These are phyloP conservation scores for Malacoraja senta DNA, from an alignment of 2,797 vertebrate genomes.

Conservation along the genomic window DNA sequence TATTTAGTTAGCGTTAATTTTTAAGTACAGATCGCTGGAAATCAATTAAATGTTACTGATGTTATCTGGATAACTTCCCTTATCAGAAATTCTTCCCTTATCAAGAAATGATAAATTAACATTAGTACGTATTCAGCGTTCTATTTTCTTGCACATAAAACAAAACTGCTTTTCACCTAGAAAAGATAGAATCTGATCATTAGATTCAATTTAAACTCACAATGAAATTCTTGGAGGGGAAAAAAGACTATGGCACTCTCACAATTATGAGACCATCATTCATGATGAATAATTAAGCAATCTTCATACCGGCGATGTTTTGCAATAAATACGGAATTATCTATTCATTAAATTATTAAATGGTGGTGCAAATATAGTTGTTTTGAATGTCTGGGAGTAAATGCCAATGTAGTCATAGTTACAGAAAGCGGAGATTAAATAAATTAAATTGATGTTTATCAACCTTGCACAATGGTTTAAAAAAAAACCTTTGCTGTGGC, in stretches of 20 bases:
- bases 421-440: neutral
- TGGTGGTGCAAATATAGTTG: neutral
- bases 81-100: neutral
- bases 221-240: neutral
- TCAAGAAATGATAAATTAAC: neutral
- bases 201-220: neutral
- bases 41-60: neutral
- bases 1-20: neutral
- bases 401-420: neutral
- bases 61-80: neutral
- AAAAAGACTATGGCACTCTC: neutral
- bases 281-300: neutral
- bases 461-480: neutral
- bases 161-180: neutral
- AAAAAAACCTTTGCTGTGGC: neutral
- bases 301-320: neutral
- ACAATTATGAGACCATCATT: neutral
- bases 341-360: slow-evolving; percentile 1
- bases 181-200: neutral
- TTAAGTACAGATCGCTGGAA: neutral
- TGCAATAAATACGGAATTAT: neutral
- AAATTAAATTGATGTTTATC: neutral
- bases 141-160: neutral
- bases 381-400: neutral
- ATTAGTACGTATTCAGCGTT: neutral